A percentile compares a stretch with the other conserved stretches of the same genome.
Evolutionary conservation across 2,888 invertebrate genomes (phyloP).

Genomic region (Physocephala rufipes): DNA sequence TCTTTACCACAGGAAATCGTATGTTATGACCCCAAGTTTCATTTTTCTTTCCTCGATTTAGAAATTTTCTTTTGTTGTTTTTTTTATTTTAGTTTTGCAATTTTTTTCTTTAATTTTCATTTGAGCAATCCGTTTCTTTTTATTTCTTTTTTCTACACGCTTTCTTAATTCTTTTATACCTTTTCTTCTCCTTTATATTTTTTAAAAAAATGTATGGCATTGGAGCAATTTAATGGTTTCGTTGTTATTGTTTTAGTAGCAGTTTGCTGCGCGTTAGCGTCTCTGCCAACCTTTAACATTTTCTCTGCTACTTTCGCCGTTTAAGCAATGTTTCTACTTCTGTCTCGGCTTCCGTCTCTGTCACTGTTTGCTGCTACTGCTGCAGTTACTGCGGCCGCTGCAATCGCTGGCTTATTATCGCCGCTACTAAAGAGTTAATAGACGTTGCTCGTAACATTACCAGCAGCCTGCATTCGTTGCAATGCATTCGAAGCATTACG

Average conservation of each 20-base stretch:
- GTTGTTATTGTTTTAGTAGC: slow-evolving; percentile 4
- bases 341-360: neutral
- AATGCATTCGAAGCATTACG: slow-evolving; percentile 41
- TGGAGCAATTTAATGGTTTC: slow-evolving; percentile 1
- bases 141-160: slow-evolving; percentile 3
- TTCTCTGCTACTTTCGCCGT: neutral
- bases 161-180: slow-evolving; percentile 14
- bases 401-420: slow-evolving; percentile 13
- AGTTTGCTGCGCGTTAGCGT: neutral
- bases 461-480: slow-evolving; percentile 35
- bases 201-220: neutral
- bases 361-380: neutral
- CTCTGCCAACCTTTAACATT: neutral
- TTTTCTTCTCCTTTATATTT: neutral
- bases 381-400: neutral
- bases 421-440: neutral
- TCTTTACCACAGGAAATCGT: neutral
- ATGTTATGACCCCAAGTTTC: neutral
- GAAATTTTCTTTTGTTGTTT: slow-evolving; percentile 27
- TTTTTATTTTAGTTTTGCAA: slow-evolving; percentile 28
- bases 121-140: neutral
- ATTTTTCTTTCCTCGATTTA: slow-evolving; percentile 31
- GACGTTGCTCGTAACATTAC: slow-evolving; percentile 44
- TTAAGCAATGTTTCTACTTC: no score
- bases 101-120: slow-evolving; percentile 12